phyloP scores from a whole-genome alignment of 2,888 invertebrate species.

The Crocallis elinguaria region DNA sequence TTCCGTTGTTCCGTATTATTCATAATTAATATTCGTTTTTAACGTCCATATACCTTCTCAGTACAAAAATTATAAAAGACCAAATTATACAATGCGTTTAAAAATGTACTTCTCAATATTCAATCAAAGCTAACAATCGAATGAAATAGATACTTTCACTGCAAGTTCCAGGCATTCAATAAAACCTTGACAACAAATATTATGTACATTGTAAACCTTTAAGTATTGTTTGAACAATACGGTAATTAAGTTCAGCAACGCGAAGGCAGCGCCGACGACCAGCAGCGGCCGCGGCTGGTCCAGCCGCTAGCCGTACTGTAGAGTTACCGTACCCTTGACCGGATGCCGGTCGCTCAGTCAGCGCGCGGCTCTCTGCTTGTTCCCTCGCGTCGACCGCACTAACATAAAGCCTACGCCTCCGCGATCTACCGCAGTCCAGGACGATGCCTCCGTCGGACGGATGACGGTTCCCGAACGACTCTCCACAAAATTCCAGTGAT shows the following conservation, averaged over 20 bases:
- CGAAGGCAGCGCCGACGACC: too few species aligned
- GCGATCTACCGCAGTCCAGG: slow-evolving; percentile 50
- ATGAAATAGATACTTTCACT: background rate
- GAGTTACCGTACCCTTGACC: slow-evolving; percentile 65
- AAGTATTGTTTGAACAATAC: slow-evolving; percentile 37
- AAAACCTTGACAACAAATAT: slow-evolving; percentile 11
- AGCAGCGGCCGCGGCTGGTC: slow-evolving; percentile 37
- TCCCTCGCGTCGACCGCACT: slow-evolving; percentile 65
- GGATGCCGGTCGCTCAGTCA: slow-evolving; percentile 68
- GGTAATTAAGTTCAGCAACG: slow-evolving; percentile 32
- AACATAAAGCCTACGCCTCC: slow-evolving; percentile 53
- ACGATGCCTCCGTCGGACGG: slow-evolving; percentile 58
- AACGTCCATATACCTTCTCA: too few species aligned
- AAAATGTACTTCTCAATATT: too few species aligned
- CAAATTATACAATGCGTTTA: too few species aligned
- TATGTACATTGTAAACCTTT: slow-evolving; percentile 16
- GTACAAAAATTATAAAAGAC: too few species aligned
- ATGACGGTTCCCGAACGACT: slow-evolving; percentile 27
- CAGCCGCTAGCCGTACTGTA: slow-evolving; percentile 44
- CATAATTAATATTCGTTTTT: too few species aligned
- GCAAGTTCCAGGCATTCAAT: background rate
- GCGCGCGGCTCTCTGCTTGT: slow-evolving; percentile 66
- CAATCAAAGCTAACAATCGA: background rate
- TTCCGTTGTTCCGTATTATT: too few species aligned
- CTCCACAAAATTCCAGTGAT: slow-evolving; percentile 19